Evolutionary conservation across 2,113 vertebrate genomes (phyloP).

Genomic region (Eulemur macaco): DNA sequence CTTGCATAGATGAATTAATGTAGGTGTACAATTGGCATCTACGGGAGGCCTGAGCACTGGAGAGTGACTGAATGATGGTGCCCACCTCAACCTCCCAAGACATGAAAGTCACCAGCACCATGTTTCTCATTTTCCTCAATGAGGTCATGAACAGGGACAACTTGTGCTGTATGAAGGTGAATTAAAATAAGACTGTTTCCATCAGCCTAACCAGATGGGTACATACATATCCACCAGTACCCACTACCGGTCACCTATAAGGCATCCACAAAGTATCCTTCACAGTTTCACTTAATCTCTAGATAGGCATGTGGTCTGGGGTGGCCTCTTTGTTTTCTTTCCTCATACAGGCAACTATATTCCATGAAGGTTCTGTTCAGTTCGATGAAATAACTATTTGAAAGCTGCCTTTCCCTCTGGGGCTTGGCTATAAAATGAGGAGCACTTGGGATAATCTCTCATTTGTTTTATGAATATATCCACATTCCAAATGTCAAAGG

Average conservation of each 20-base stretch:
- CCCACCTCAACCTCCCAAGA: not conserved
- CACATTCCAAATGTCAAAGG: not conserved
- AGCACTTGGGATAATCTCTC: not conserved
- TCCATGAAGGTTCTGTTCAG: not conserved
- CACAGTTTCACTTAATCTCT: slow-evolving; percentile 60
- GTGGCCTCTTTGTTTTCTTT: slow-evolving; percentile 15
- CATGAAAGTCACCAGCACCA: slow-evolving; percentile 45
- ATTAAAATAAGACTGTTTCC: not conserved
- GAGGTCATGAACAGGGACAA: slow-evolving; percentile 3
- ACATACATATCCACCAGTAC: not conserved
- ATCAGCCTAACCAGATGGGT: not conserved
- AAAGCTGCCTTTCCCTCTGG: not conserved
- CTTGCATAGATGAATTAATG: slow-evolving; percentile 85
- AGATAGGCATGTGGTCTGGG: slow-evolving; percentile 46
- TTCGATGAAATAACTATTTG: not conserved
- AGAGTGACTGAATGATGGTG: not conserved
- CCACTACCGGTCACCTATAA: slow-evolving; percentile 40
- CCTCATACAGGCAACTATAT: not conserved
- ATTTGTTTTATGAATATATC: not conserved
- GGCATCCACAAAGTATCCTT: slow-evolving; percentile 41
- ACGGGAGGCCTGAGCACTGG: slow-evolving; percentile 46
- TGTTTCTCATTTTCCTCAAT: not conserved
- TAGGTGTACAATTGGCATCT: slow-evolving; percentile 67
- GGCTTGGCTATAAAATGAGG: not conserved
- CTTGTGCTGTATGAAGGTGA: not conserved